Evolutionary conservation across 1,140 invertebrate genomes (phyloP), one percentile per base, ranked within the genome.

Genomic region (Teleopsis dalmanni): DNA sequence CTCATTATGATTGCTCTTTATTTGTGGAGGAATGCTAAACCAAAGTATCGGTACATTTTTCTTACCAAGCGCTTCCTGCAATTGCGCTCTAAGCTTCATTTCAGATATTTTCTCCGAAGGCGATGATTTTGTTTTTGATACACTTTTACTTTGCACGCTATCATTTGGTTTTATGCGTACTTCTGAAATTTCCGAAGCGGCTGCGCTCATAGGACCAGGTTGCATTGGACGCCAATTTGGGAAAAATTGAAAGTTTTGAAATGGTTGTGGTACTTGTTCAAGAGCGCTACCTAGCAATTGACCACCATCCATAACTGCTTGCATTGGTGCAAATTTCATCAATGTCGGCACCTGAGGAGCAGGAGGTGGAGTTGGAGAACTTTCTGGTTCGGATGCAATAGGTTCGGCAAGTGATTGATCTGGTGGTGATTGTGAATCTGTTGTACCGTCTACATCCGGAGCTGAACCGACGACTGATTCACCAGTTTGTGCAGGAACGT

Each of bases 101-200:
- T 52, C 50, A 37, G 33, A 23, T 25, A 52, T 33, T 21, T 40
- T 19, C 10, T 14, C 14, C 16, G 21, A 14, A 7, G 35, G 18
- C 38, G 8, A 16, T 23, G 10, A 16, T 26, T 40, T 9, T n/a
- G n/a, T n/a, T n/a, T n/a, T n/a, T n/a, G n/a, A n/a, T n/a, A n/a
- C n/a, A n/a, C n/a, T n/a, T n/a, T n/a, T n/a, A n/a, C n/a, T n/a
- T 19, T 23, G 14, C 10, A 14, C n/a, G 34, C 22, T 34, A 9
- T 7, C 7, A 26, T 21, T 23, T 1, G 62, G 62, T 25, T 52
- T 57, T 1, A 67, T 64, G 16, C 64, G 54, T 22, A 67, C 61
- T 47, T 67, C 64, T 9, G 56, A 59, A 13, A 67, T 62, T 9
- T 66, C 56, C 0, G 64, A 67, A 19, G 63, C 59, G 22, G 55